Evolutionary conservation across 2,797 vertebrate species (phyloP), one percentile per base, ranked within the genome.

Genomic region (Crenichthys baileyi): DNA sequence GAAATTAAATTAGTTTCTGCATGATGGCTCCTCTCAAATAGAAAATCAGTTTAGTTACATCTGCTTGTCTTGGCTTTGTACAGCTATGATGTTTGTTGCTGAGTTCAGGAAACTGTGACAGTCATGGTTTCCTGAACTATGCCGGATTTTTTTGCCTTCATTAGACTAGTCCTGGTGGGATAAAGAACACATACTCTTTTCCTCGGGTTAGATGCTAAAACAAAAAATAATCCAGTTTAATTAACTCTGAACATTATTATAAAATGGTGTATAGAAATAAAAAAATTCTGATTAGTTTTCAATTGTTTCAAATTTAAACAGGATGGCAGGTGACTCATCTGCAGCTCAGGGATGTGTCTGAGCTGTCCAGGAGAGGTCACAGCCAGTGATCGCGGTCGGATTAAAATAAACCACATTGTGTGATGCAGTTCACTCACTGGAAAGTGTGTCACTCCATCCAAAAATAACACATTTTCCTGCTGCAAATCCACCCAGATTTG

Each of bases 391-490:
- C 80, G 80, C 89, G 82, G 76, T 48, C 75, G 82, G 89, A 90
- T 94, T 90, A 87, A 83, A 79, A 85, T 85, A 84, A 91, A 85
- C 82, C 85, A 55, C 83, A 29, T 78, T 71, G 85, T 88, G 77
- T 83, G 87, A 76, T 84, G 81, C 77, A 55, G 78, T 76, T 83
- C 79, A 65, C 80, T 82, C 79, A 85, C 82, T 89, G 88, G 88
- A 90, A 90, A 88, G 36, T 85, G 83, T 92, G 88, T 91, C 91
- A 90, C 83, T 44, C 56, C 80, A 72, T 81, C 85, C 88, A 75
- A 74, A 92, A 92, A 93, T 93, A 92, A 86, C 78, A 86, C 72
- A 81, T 92, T 89, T 92, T 92, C 85, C 90, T 67, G 74, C 85
- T 79, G 61, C 85, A 78, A 79, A 77, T 77, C 84, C 76, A 60